phyloP scores from a whole-genome alignment of 2,888 invertebrate genomes.

The Rhynchonema sp. region DNA sequence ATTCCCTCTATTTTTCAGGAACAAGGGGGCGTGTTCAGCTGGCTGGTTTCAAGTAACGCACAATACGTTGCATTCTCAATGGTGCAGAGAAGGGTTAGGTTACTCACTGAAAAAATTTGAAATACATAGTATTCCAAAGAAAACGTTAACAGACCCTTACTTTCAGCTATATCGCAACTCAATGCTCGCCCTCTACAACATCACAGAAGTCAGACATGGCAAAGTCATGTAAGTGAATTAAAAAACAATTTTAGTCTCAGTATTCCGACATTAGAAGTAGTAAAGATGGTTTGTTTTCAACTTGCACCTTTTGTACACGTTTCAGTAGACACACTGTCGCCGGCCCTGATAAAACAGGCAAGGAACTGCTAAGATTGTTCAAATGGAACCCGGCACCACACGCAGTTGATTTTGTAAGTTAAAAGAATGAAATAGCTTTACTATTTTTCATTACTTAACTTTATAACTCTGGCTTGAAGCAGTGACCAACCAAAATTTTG shows the following conservation, averaged over 20 bases:
- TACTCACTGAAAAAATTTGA: too few relatives aligned
- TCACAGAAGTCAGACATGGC: slow-evolving; percentile 16
- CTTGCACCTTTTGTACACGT: too few relatives aligned
- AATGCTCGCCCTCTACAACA: slow-evolving; percentile 22
- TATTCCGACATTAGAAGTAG: not conserved
- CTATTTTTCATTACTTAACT: not conserved
- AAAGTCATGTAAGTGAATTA: slow-evolving; percentile 5
- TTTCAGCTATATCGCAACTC: slow-evolving; percentile 28
- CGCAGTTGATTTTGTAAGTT: slow-evolving; percentile 14
- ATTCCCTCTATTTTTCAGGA: too few relatives aligned
- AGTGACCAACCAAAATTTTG: too few relatives aligned
- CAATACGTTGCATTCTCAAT: not conserved
- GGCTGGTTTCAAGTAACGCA: not conserved
- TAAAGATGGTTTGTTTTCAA: too few relatives aligned
- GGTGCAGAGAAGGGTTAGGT: too few relatives aligned
- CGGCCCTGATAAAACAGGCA: slow-evolving; percentile 13
- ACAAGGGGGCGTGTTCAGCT: too few relatives aligned
- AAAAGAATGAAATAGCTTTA: not conserved
- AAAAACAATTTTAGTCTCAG: not conserved
- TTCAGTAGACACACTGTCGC: slow-evolving; percentile 13
- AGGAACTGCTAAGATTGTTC: slow-evolving; percentile 13
- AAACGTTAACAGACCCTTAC: not conserved
- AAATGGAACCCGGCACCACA: slow-evolving; percentile 12
- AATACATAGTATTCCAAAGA: not conserved
- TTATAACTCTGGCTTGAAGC: too few relatives aligned